Evolutionary conservation across 2,797 vertebrate species (phyloP), one percentile per base, ranked within the genome.

Genomic region (Diplodus puntazzo): DNA sequence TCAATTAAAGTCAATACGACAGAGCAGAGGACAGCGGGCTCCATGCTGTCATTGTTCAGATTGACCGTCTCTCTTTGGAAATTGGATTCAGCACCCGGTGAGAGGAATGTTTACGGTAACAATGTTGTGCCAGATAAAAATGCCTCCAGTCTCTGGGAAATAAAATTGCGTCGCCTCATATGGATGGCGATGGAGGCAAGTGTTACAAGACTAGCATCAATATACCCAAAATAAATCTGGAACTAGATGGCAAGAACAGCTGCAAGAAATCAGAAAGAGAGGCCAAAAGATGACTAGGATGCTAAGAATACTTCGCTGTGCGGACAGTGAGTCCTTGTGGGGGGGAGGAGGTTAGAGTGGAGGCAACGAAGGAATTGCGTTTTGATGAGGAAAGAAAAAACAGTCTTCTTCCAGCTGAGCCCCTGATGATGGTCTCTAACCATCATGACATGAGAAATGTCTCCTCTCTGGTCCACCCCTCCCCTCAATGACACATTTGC

Each of bases 1-100:
- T 91, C 90, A 81, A 72, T 84, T 77, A 53, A n/a, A 80, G 82
- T 86, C 87, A 88, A 80, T 90, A 68, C 58, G 71, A 75, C 73
- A 58, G 73, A 88, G 79, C 76, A 81, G 69, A 81, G 85, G 74
- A 74, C 30, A 69, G 80, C 5, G 2, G 70, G 45, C 55, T 73
- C 20, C 55, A 85, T 43, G 48, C 78, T 84, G 76, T 84, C 79
- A 79, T 57, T 83, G 57, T 61, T 68, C 17, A 52, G 78, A 91
- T 83, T 73, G 74, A 86, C 73, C 6, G 42, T 69, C 30, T 66
- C 54, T 69, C 58, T 65, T 66, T 43, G 1, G 1, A 75, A 90
- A 86, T 83, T 85, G 45, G 53, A 85, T 86, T 90, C 61, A 57
- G 69, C 71, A 62, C 63, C 5, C 14, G 21, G 34, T 73, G 70